phyloP scores from a whole-genome alignment of 2,797 vertebrate genomes.

The Mus minutoides region DNA sequence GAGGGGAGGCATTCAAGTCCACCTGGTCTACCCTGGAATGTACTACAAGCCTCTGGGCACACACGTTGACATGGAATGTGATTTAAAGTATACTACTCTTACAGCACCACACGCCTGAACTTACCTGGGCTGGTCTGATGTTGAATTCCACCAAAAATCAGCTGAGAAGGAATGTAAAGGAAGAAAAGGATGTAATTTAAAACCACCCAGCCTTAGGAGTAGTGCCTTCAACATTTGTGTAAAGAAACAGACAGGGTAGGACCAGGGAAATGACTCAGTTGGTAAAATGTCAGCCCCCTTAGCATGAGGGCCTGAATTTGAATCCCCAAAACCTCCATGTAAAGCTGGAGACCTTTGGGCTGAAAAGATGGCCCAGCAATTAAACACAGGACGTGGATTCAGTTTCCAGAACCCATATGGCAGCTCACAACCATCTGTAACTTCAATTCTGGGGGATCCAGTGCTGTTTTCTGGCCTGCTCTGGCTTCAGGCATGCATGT shows the following conservation, averaged over 20 bases:
- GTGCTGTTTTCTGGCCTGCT: background rate
- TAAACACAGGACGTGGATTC: background rate
- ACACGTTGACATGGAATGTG: background rate
- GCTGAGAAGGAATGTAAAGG: background rate
- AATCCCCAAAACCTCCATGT: background rate
- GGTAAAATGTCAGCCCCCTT: background rate
- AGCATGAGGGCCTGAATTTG: background rate
- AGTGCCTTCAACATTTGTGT: background rate
- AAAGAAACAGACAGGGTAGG: background rate
- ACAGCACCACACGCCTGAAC: background rate
- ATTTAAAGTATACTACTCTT: background rate
- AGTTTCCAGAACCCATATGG: background rate
- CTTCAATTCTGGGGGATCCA: background rate
- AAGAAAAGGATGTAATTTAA: background rate
- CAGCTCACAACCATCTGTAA: background rate
- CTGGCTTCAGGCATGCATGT: background rate
- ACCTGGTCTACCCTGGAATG: background rate
- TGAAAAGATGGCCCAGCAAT: background rate
- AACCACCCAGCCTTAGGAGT: background rate
- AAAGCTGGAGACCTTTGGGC: background rate
- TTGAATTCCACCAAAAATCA: background rate
- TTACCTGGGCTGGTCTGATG: background rate
- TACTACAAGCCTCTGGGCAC: background rate
- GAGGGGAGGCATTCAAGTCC: conserved; percentile 75
- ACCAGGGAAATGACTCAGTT: background rate